Conservation (phyloP, 2,113 vertebrate species). For the Geococcyx californianus region DNA sequence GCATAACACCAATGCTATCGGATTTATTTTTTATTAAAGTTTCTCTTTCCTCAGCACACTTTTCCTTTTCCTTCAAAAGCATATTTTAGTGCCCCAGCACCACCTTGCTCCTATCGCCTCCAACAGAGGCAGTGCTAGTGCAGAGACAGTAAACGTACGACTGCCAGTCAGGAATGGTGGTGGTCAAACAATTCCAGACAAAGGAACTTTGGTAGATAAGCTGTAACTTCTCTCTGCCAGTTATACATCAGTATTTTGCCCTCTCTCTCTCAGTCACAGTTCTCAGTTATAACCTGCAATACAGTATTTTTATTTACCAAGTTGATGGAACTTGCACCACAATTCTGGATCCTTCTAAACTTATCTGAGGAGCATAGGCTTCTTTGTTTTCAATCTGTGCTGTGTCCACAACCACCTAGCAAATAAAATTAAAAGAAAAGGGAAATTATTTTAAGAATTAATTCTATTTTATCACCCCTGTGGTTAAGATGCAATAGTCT, state of each 20-base stretch:
- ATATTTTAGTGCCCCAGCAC: background rate
- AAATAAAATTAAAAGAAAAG: conserved; percentile 13
- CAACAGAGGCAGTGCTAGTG: background rate
- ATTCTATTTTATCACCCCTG: background rate
- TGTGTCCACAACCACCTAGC: conserved; percentile 96
- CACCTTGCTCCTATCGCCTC: background rate
- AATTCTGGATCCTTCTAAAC: conserved; percentile 91
- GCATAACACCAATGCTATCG: background rate
- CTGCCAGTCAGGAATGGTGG: background rate
- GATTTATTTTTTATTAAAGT: background rate
- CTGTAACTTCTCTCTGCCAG: background rate
- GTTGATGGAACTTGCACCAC: conserved; percentile 98
- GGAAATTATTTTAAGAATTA: background rate
- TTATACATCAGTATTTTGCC: background rate
- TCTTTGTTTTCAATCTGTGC: conserved; percentile 99
- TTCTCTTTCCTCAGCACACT: background rate
- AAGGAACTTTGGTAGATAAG: background rate
- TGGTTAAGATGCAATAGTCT: background rate
- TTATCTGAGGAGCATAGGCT: conserved; percentile 96
- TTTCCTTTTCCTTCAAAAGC: background rate
- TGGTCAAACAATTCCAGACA: background rate
- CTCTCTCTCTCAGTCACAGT: background rate
- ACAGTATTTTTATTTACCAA: conserved; percentile 80
- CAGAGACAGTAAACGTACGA: background rate
- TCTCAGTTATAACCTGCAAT: background rate